Base-by-base conservation (phyloP, 2,888 invertebrate genomes). In the Serrognathus titanus region DNA sequence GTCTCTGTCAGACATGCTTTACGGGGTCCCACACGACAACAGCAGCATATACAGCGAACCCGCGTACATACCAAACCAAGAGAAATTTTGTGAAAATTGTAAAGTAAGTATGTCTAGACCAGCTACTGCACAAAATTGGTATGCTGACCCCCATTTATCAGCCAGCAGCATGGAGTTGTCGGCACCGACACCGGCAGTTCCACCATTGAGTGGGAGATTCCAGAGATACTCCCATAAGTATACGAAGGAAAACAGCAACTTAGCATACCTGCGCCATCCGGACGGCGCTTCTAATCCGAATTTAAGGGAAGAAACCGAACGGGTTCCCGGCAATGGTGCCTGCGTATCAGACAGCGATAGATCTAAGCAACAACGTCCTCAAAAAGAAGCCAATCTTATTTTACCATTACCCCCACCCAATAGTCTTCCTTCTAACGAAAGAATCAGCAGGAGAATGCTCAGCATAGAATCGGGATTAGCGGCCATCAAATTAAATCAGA, bases 211-310 rank as follows among this genome's bases (percentile, higher is more conserved):
- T 48, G 72, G 75, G 16, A 64, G 90, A 71, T 84, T 85, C 72
- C 82, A 89, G 76, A 80, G 89, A 75, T 83, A 88, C 77, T 64
- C 54, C 74, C 83, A 82, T 71, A 80, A 84, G 75, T 69, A 83
- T 70, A 71, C 82, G 69, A 64, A 81, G 76, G 80, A 80, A 59
- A 83, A 84, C 53, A 79, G 76, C 65, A 80, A 78, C 63, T 76
- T 82, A 60, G 89, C 91, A 37, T 87, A 88, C 58, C 76, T 94
- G 51, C 83, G 93, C 62, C 92, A 93, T 79, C 94, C 94, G 4
- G 95, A 95, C 70, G 94, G 94, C 47, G 94, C 95, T 50, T 95
- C 94, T 20, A 94, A 95, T 81, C 94, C 94, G 12, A 93, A 94
- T 79, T 81, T 95, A 68, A 83, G 86, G 55, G 89, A 88, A 74